Evolutionary conservation across 2,113 vertebrate species (phyloP).

Genomic region (Bombycilla garrulus): DNA sequence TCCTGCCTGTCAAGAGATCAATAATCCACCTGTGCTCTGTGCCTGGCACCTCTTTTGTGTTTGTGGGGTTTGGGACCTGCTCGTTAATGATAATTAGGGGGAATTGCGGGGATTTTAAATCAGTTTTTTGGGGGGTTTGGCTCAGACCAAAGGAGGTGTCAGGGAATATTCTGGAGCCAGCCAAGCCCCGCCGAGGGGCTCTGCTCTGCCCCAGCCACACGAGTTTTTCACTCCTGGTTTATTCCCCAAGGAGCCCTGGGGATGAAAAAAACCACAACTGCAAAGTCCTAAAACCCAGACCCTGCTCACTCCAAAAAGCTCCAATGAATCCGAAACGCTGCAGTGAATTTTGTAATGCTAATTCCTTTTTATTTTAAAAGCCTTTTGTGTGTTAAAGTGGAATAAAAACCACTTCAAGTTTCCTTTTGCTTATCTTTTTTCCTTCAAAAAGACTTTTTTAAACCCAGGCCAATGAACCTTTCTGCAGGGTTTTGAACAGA

Average conservation of each 20-base stretch:
- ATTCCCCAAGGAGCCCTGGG: not conserved
- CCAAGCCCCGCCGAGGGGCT: too few species aligned
- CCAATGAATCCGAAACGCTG: not conserved
- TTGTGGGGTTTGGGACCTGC: not conserved
- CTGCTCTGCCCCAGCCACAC: not conserved
- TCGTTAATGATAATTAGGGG: not conserved
- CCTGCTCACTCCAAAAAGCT: not conserved
- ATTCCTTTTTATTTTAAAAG: not conserved
- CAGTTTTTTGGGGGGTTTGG: not conserved
- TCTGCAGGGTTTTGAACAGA: not conserved
- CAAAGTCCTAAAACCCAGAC: not conserved
- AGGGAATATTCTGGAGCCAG: not conserved
- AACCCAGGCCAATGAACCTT: not conserved
- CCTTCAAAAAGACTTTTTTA: not conserved
- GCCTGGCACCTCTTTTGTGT: not conserved
- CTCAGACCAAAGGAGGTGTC: not conserved
- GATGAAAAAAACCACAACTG: not conserved
- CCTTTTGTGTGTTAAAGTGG: not conserved
- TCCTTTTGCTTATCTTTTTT: not conserved
- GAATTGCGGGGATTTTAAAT: not conserved
- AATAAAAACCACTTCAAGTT: not conserved
- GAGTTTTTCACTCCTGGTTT: not conserved
- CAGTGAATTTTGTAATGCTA: not conserved
- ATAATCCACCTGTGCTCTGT: not conserved
- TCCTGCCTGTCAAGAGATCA: not conserved